Base-by-base conservation (phyloP, 2,797 vertebrate genomes). In the Zalophus californianus region DNA sequence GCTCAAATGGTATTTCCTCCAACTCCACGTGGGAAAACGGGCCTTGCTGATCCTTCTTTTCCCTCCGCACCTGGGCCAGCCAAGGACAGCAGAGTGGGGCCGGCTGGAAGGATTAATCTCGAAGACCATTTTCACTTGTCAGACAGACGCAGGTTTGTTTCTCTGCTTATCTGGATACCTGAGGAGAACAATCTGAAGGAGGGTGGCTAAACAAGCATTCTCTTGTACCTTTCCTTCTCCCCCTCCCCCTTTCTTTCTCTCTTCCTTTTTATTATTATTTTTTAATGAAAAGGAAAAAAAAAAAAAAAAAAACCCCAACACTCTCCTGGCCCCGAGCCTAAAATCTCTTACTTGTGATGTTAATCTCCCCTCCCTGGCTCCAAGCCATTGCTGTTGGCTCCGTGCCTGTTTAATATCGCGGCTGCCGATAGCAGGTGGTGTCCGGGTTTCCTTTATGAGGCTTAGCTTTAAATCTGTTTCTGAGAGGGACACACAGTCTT, bases 321-420 rank as follows among this genome's bases (percentile, higher is more conserved):
- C 29, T 96, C 90, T 96, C 83, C 95, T 97, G 95, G 96, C 96
- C 91, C 21, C 35, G 72, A 98, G 94, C 96, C 96, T 94, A 77
- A 90, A 89, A 83, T 94, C 50, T 97, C 62, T 94, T 93, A 52
- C 83, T 90, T 96, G 94, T 58, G 96, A 98, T 97, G 92, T 75
- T 98, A 77, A 97, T 97, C 96, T 98, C 83, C 86, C 80, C 48
- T 73, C 29, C 35, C 14, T 94, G 96, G 90, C 91, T 75, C 1
- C 2, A 2, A 23, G 95, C 73, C 97, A 94, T 7, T 21, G 83
- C 41, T 41, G 25, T 68, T 92, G 97, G 97, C 95, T 97, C 35
- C 2, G 89, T 52, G 97, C 97, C 96, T 93, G 6, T 73, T 98
- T 82, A 95, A 68, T 97, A 96, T 79, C 50, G 3, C 70, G 86